Evolutionary conservation across 1,140 invertebrate species (phyloP), one percentile per base, ranked within the genome.

Genomic region (Ceratoteleas bidentatus): DNA sequence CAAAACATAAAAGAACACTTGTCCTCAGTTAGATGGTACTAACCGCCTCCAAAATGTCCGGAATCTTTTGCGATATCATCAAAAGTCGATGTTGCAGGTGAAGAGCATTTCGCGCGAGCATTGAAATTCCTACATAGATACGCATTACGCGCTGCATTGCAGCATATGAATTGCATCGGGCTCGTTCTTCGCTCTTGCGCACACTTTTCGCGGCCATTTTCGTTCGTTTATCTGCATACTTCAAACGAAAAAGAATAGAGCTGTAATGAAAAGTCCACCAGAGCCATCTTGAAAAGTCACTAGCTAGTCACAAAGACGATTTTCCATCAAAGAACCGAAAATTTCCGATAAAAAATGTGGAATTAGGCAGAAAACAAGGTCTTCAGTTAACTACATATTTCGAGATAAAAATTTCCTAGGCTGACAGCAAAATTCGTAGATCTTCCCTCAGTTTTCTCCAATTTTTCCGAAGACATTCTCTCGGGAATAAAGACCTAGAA

Each of bases 81-180:
- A 33, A 57, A 69, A 72, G 69, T 74, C 50, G 69, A 74, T 74
- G 68, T 77, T 69, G 50, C 76, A 73, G 69, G 61, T 64, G 58
- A 73, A 72, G 70, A 82, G 50, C 76, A 80, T 86, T 84, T 81
- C 57, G 38, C 75, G 81, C 84, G 79, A 85, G 86, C 86, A 84
- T 87, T 87, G 86, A 87, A 85, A 83, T 87, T 87, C 86, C 86
- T 87, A 77, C 76, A 77, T 68, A 79, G 78, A 66, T 83, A 83
- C 70, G 81, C 74, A 77, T 72, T 79, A 77, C 74, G 69, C 78
- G 64, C 73, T 73, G 82, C 81, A 83, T 40, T 65, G 83, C 74
- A 57, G 34, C 61, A 45, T 79, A 69, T 57, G 68, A 69, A 74
- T 13, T 83, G 76, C 81, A 80, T 72, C 47, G 54, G 11, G 2